Evolutionary conservation across 2,888 invertebrate genomes (phyloP), one percentile per base, ranked within the genome.

Genomic region (Heliothis peltigera): DNA sequence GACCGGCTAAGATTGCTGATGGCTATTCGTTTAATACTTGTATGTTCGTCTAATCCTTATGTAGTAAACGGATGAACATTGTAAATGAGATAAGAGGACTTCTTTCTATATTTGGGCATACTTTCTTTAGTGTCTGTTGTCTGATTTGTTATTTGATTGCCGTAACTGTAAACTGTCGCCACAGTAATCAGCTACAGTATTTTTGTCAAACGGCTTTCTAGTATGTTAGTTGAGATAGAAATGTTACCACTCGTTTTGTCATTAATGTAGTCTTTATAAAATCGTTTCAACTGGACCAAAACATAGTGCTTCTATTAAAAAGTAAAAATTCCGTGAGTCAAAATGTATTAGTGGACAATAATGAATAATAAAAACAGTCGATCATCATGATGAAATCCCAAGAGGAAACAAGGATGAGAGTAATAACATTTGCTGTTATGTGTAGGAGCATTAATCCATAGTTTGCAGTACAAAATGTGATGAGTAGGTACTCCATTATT

Each of bases 21-120:
- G 77, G 74, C 46, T 81, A 75, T 83, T 80, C 77, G 66, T 64
- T 79, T 76, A 70, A 71, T 84, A 84, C 84, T 80, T 84, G 86
- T 84, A 78, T 77, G 77, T 79, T 80, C 73, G 71, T 84, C 68
- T 72, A 77, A 75, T 70, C 78, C 70, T 64, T 76, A 63, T 64
- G 46, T 28, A 61, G 75, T 28, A 25, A 42, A 56, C 65, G 60
- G 49, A 74, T 58, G 21, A 58, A 63, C 43, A 56, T 60, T 68
- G 71, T 75, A 64, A 75, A 70, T 73, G 79, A 75, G 70, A 70
- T 65, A 60, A 54, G 57, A 57, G 56, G 70, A 51, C 63, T 28
- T 22, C 28, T 73, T 58, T 65, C 58, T 67, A 47, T 65, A 48
- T 59, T 63, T 53, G 51, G 70, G 51, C 55, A 8, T 28, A 19